A percentile compares a stretch with the other conserved stretches of the same genome.
Evolutionary conservation across 2,888 invertebrate species (phyloP).

Genomic region (Amblyjoppa proteus): DNA sequence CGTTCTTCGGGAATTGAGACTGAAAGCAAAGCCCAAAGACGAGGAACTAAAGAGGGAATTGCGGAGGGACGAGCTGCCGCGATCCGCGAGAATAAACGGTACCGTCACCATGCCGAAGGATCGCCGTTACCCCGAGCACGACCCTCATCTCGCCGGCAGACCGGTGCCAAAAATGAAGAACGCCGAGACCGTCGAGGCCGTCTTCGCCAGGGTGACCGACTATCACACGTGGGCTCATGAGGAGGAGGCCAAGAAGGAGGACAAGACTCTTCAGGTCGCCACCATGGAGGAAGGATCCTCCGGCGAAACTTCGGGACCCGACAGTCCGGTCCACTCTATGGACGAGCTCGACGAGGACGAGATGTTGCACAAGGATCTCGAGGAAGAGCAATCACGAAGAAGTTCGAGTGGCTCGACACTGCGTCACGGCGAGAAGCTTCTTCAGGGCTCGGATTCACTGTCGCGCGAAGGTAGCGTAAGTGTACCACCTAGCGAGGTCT

Average conservation of each 20-base stretch:
- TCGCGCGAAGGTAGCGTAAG: conserved; percentile 84
- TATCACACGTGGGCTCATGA: conserved; percentile 85
- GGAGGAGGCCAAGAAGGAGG: conserved; percentile 81
- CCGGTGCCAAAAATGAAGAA: conserved; percentile 81
- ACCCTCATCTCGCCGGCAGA: conserved; percentile 78
- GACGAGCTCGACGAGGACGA: conserved; percentile 90
- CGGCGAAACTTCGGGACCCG: conserved; percentile 95
- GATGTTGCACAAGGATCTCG: conserved; percentile 85
- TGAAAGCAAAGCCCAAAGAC: conserved; percentile 87
- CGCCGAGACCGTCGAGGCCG: conserved; percentile 81
- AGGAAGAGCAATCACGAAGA: conserved; percentile 82
- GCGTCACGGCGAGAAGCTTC: conserved; percentile 80
- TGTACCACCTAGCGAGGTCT: conserved; percentile 84
- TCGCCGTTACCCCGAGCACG: conserved; percentile 71
- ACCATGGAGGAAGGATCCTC: conserved; percentile 89
- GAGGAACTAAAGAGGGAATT: conserved; percentile 72
- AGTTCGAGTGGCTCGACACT: conserved; percentile 85
- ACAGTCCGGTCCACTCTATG: conserved; percentile 91
- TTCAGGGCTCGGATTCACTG: conserved; percentile 82
- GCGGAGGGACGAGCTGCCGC: conserved; percentile 81
- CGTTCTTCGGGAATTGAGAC: conserved; percentile 91
- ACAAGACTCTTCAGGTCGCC: conserved; percentile 74
- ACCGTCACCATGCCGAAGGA: conserved; percentile 72
- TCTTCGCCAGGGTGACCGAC: conserved; percentile 86
- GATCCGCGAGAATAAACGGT: conserved; percentile 77